Base-by-base conservation (phyloP, 2,113 vertebrate species). In the Labeo catla region DNA sequence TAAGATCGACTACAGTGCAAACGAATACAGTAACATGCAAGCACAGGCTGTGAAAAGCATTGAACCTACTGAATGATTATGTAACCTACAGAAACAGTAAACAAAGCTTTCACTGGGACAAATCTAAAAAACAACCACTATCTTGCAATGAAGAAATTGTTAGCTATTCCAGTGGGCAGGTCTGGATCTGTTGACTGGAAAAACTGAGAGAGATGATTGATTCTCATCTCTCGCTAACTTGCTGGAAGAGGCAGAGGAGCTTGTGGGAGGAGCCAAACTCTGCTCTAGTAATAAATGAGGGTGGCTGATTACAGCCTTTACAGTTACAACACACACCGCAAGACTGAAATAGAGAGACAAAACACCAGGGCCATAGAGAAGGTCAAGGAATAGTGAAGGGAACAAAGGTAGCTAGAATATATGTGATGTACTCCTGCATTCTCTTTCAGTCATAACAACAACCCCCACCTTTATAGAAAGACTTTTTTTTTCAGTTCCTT, bases 271-370 rank as follows among this genome's bases (percentile, higher is more conserved):
- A 50, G 61, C 23, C 45, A 80, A 50, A 76, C 54, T 80, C 54
- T 61, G 54, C 78, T 81, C 52, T 43, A 61, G 80, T 82, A 68
- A 82, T 83, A 83, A 83, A 83, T 65, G 21, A 65, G 47, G 15
- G 28, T 34, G 61, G 47, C 9, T 52, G 63, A 68, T 65, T 65
- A 70, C 47, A 68, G 23, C 81, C 23, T 19, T 83, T 68, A 81
- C 45, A 34, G 49, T 77, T 79, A 52, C 23, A 52, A 52, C 77
- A 79, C 52, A 79, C 50, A 79, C 77, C 43, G 39, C 54, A 23
- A 13, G 50, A 45, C 36, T 79, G 28, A 57, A 80, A 76, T 34
- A 77, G 72, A 81, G 66, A 81, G 28, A n/a, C 68, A 45, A 45
- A 72, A 45, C 23, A 59, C 12, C 8, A 34, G 54, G 13, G 72